phyloP scores from a whole-genome alignment of 1,140 invertebrate species.

The Philopotamus ludificatus region DNA sequence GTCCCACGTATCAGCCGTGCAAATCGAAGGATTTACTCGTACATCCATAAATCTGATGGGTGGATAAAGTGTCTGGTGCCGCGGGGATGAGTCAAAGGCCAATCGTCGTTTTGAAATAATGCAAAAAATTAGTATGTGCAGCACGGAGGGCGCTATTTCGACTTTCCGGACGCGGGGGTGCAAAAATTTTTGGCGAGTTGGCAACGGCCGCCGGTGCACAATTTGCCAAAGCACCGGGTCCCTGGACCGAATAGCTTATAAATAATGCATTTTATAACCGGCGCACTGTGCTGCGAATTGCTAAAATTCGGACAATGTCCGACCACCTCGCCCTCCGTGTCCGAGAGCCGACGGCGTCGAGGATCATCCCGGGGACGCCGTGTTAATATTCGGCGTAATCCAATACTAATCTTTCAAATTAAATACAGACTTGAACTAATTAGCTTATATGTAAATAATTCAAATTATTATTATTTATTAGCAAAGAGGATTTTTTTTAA shows the following conservation, averaged over 20 bases:
- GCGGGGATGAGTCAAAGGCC: no score
- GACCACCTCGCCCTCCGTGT: no score
- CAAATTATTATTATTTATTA: no score
- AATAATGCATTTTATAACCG: slow-evolving; percentile 26
- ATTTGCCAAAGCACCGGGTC: slow-evolving; percentile 1
- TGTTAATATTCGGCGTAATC: neutral
- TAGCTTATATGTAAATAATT: no score
- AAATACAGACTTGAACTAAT: no score
- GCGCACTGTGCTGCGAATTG: slow-evolving; percentile 2
- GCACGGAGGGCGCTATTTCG: slow-evolving; percentile 3
- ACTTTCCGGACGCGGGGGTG: neutral
- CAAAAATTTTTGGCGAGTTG: slow-evolving; percentile 27
- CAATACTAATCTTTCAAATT: neutral
- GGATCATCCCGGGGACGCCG: no score
- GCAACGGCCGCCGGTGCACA: slow-evolving; percentile 28
- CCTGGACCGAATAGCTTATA: slow-evolving; percentile 8
- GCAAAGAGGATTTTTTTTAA: no score
- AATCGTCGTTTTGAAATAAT: neutral
- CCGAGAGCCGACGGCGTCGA: no score
- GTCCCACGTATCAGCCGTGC: no score
- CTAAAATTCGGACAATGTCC: slow-evolving; percentile 3
- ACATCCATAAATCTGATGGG: no score
- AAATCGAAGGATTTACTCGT: no score
- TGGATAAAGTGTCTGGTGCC: no score
- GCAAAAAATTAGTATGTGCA: slow-evolving; percentile 14